Evolutionary conservation across 2,113 vertebrate species (phyloP), one percentile per base, ranked within the genome.

Genomic region (Acrocephalus kingi): DNA sequence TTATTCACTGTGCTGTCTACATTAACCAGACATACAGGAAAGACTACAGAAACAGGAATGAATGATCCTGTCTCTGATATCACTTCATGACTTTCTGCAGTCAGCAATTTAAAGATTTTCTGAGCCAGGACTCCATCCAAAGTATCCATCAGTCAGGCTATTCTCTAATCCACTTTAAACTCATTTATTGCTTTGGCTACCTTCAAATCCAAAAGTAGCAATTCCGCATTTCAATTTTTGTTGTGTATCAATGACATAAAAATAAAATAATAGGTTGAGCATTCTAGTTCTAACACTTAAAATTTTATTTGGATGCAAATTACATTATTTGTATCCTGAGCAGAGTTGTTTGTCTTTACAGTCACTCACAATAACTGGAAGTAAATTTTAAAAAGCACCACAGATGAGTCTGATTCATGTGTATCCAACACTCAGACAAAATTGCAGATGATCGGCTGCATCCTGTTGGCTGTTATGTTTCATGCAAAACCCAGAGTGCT

Each of bases 301-400:
- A 56, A 62, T 85, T 78, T 88, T 88, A 90, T 95, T 86, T 92
- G 84, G 74, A 92, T 93, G 81, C 71, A 91, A 95, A 95, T 94
- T 58, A 76, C 46, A 93, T 87, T 84, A 89, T 95, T 91, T 94
- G 71, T 95, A 62, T 88, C 75, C 90, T 95, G 67, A 85, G 43
- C 74, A 74, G 55, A 48, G 52, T 43, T 80, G 49, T 76, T 84
- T 88, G 78, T 91, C 43, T 69, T 89, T 59, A 41, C 49, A 81
- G 51, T 79, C 49, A 39, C n/a, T 78, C 89, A 77, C 79, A 95
- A 82, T 73, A 54, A 31, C 55, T 84, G 51, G 58, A 93, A 86
- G 87, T 51, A 73, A 73, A 61, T 80, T 46, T 93, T 48, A 56
- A 67, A 90, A 89, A 59, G 41, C 35, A 46, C 49, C 71, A 66